Conservation (phyloP, 2,797 vertebrate genomes). For the Hippoglossus hippoglossus region DNA sequence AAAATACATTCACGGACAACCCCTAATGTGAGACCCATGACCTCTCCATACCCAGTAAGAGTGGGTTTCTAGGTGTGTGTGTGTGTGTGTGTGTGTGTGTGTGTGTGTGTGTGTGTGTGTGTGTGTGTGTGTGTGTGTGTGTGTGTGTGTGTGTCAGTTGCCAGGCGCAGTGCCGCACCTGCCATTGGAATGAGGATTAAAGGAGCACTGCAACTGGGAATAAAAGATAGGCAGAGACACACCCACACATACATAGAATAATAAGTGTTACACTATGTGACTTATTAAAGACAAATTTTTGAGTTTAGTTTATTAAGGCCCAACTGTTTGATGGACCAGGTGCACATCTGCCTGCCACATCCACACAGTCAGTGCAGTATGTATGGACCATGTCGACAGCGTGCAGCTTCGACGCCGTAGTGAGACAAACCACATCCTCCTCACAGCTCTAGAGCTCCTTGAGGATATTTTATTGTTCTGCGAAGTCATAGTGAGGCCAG, state of each 20-base stretch:
- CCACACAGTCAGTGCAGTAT: background rate
- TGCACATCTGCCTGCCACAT: background rate
- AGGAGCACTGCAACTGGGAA: slow-evolving; percentile 6
- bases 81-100: slow-evolving; percentile 16
- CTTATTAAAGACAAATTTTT: too few species aligned
- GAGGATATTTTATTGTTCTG: too few species aligned
- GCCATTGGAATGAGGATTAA: slow-evolving; percentile 52
- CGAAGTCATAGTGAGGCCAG: background rate
- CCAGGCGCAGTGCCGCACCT: slow-evolving; percentile 43
- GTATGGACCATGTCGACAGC: background rate
- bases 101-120: too few species aligned
- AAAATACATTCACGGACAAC: slow-evolving; percentile 18
- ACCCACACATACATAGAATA: slow-evolving; percentile 2
- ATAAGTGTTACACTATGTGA: too few species aligned
- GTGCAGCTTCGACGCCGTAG: too few species aligned
- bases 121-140: too few species aligned
- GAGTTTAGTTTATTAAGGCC: too few species aligned
- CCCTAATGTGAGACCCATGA: slow-evolving; percentile 65
- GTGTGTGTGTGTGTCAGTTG: slow-evolving; percentile 47
- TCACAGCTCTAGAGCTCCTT: background rate
- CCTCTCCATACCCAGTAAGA: slow-evolving; percentile 37
- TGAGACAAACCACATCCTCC: too few species aligned
- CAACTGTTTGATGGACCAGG: background rate
- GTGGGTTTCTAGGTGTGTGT: slow-evolving; percentile 21
- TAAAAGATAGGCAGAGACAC: slow-evolving; percentile 14